phyloP scores from a whole-genome alignment of 2,888 invertebrate genomes.

The Sycophila texana region DNA sequence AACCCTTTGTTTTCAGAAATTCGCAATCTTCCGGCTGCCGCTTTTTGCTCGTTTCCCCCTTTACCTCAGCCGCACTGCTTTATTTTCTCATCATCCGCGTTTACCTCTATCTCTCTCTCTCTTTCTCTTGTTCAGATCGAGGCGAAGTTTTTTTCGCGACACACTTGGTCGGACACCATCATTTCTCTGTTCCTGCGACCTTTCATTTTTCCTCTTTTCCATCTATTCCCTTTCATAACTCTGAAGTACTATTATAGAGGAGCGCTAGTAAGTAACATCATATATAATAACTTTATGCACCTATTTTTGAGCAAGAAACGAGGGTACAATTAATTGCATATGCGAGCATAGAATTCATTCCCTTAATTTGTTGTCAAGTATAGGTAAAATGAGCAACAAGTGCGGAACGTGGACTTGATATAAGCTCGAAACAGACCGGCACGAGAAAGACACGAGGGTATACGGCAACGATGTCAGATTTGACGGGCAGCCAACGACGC shows the following conservation, averaged over 20 bases:
- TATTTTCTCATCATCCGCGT: conserved; percentile 15
- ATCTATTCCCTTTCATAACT: too few relatives aligned
- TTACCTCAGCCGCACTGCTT: too few relatives aligned
- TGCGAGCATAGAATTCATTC: too few relatives aligned
- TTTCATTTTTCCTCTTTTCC: too few relatives aligned
- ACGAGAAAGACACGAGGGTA: too few relatives aligned
- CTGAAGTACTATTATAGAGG: too few relatives aligned
- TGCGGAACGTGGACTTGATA: not conserved
- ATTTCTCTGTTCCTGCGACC: not conserved
- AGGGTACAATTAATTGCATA: too few relatives aligned
- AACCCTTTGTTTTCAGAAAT: conserved; percentile 14
- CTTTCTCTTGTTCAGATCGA: not conserved
- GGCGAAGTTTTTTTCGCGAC: conserved; percentile 3
- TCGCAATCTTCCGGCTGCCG: not conserved
- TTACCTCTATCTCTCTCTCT: not conserved
- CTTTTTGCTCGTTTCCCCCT: not conserved
- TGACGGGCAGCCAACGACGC: conserved; percentile 29
- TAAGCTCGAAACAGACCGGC: not conserved
- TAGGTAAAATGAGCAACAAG: too few relatives aligned
- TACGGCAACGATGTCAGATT: conserved; percentile 9
- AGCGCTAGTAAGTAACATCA: too few relatives aligned
- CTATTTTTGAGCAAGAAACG: too few relatives aligned
- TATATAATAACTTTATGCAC: too few relatives aligned
- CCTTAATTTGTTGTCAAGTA: too few relatives aligned
- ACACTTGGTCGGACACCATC: not conserved